These are phyloP conservation scores for Xestia c-nigrum DNA, from an alignment of 2,888 invertebrate genomes.

Conservation along the genomic window DNA sequence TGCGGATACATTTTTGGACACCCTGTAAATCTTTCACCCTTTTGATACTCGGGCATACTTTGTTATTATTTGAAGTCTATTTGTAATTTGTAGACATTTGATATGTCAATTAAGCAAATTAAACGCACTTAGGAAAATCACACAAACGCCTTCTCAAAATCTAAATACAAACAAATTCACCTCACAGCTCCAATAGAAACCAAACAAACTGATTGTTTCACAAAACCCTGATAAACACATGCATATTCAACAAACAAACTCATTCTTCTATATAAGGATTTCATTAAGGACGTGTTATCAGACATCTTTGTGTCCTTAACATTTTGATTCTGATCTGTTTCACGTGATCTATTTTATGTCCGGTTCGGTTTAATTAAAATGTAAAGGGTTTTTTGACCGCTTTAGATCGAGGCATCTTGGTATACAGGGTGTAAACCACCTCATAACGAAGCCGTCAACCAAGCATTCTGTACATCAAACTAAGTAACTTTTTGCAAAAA, in stretches of 20 bases:
- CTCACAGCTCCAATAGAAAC: constrained; percentile 30
- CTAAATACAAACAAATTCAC: constrained; percentile 26
- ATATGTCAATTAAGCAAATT: too few relatives aligned
- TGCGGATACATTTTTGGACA: too few relatives aligned
- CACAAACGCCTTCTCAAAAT: not conserved
- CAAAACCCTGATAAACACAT: constrained; percentile 54
- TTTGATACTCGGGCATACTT: too few relatives aligned
- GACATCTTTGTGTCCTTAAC: constrained; percentile 64
- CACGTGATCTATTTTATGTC: constrained; percentile 57
- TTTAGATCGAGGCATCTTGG: constrained; percentile 7
- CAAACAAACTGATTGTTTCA: constrained; percentile 39
- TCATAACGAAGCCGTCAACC: too few relatives aligned
- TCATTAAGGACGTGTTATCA: constrained; percentile 67
- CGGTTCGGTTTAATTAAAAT: constrained; percentile 55
- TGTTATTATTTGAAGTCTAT: not conserved
- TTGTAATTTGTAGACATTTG: too few relatives aligned
- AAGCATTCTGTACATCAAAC: too few relatives aligned
- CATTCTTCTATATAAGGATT: constrained; percentile 69
- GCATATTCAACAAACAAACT: constrained; percentile 68
- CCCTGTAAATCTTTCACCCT: too few relatives aligned
- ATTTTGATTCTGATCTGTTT: constrained; percentile 67
- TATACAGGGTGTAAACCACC: too few relatives aligned
- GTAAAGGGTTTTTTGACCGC: constrained; percentile 11
- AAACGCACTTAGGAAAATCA: not conserved
- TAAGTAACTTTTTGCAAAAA: too few relatives aligned